Conservation (phyloP, 1,140 invertebrate species). For the Cyrtorhinus lividipennis region DNA sequence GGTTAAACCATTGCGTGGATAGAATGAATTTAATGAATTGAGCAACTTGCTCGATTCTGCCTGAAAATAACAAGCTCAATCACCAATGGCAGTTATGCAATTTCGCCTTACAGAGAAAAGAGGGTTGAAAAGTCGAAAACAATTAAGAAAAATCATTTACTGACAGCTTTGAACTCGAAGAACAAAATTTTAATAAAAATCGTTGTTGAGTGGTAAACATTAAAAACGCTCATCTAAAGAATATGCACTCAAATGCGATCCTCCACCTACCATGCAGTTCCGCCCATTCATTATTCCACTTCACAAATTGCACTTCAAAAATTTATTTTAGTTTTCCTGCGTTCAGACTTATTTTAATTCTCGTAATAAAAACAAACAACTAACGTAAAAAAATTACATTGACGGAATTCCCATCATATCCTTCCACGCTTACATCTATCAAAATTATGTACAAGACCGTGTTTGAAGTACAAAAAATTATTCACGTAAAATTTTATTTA, state of each 20-base stretch:
- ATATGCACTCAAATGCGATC: background rate
- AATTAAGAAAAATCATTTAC: background rate
- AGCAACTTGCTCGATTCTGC: too few relatives aligned
- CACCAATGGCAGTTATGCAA: too few relatives aligned
- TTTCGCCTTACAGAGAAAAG: too few relatives aligned
- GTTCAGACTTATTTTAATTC: background rate
- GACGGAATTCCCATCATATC: background rate
- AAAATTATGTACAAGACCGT: background rate
- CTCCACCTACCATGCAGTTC: background rate
- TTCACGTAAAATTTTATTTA: background rate
- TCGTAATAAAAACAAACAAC: background rate
- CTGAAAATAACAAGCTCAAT: too few relatives aligned
- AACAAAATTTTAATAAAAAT: background rate
- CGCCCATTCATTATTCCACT: background rate
- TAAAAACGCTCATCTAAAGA: background rate
- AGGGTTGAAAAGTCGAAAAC: too few relatives aligned
- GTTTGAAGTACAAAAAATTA: background rate
- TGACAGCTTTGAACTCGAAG: background rate
- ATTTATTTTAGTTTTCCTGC: background rate
- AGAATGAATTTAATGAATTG: too few relatives aligned
- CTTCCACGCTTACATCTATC: background rate
- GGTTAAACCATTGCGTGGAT: too few relatives aligned
- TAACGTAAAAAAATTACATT: background rate
- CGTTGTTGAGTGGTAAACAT: background rate
- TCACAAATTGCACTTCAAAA: background rate